phyloP scores from a whole-genome alignment of 2,888 invertebrate species.

The Drosophila rubida region DNA sequence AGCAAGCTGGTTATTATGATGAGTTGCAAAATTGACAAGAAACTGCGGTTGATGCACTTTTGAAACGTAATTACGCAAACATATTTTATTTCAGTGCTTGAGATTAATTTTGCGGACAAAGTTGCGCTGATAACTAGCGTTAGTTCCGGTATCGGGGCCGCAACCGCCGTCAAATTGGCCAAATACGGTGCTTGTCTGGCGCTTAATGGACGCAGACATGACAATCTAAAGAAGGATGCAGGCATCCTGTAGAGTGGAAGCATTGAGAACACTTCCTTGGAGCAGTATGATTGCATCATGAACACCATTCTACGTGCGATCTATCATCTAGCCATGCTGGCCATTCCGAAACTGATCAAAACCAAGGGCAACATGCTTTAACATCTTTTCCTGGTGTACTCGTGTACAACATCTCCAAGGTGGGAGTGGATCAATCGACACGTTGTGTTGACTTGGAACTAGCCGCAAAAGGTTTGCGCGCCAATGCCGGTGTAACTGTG shows the following conservation, averaged over 20 bases:
- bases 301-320: slow-evolving; percentile 94
- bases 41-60: slow-evolving; percentile 28
- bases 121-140: slow-evolving; percentile 89
- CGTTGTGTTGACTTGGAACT: slow-evolving; percentile 95
- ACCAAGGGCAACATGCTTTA: slow-evolving; percentile 96
- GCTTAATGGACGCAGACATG: slow-evolving; percentile 88
- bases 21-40: too few species aligned
- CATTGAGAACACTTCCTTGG: slow-evolving; percentile 93
- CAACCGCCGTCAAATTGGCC: slow-evolving; percentile 89
- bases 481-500: slow-evolving; percentile 95
- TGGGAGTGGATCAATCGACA: slow-evolving; percentile 97
- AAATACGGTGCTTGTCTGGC: slow-evolving; percentile 88
- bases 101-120: slow-evolving; percentile 87
- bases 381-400: slow-evolving; percentile 95
- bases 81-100: background rate
- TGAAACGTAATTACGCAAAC: slow-evolving; percentile 46
- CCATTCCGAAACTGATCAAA: slow-evolving; percentile 93
- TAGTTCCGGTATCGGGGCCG: slow-evolving; percentile 91
- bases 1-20: too few species aligned
- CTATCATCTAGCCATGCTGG: slow-evolving; percentile 93
- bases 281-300: slow-evolving; percentile 95
- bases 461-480: slow-evolving; percentile 92
- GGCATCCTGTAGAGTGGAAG: slow-evolving; percentile 93
- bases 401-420: slow-evolving; percentile 96
- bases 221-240: slow-evolving; percentile 90